These are phyloP conservation scores for Helicorthomorpha holstii DNA, from an alignment of 1,140 invertebrate genomes.

Conservation along the genomic window DNA sequence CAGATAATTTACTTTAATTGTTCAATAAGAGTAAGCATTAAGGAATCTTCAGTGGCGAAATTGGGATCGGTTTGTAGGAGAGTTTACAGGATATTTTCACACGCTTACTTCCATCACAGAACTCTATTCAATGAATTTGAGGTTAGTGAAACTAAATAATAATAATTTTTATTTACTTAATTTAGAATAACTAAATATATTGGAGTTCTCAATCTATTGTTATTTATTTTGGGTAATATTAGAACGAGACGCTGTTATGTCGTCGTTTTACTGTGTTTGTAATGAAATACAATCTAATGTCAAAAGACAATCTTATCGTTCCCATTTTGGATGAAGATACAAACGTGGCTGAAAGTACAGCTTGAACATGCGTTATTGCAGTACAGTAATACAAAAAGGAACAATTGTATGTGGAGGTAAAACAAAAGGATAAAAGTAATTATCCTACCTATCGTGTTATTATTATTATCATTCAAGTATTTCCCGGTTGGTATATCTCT, in stretches of 20 bases:
- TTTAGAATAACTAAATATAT: no score
- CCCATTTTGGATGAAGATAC: constrained; percentile 70
- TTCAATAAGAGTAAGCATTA: constrained; percentile 76
- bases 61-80: constrained; percentile 93
- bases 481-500: no score
- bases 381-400: no score
- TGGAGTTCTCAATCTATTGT: no score
- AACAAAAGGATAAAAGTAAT: no score
- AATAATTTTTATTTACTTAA: no score
- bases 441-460: no score
- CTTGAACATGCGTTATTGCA: no score
- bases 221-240: constrained; percentile 15
- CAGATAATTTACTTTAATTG: neutral
- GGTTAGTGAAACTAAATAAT: no score
- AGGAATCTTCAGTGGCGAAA: constrained; percentile 96
- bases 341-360: constrained; percentile 51
- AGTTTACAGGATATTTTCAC: constrained; percentile 98
- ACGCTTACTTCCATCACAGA: constrained; percentile 97
- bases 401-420: no score
- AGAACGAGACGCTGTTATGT: constrained; percentile 84
- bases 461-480: no score
- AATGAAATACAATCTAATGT: constrained; percentile 96
- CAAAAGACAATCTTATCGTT: constrained; percentile 94
- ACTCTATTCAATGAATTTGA: constrained; percentile 97
- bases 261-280: constrained; percentile 95